phyloP scores from a whole-genome alignment of 2,113 vertebrate genomes.

The Piliocolobus tephrosceles region DNA sequence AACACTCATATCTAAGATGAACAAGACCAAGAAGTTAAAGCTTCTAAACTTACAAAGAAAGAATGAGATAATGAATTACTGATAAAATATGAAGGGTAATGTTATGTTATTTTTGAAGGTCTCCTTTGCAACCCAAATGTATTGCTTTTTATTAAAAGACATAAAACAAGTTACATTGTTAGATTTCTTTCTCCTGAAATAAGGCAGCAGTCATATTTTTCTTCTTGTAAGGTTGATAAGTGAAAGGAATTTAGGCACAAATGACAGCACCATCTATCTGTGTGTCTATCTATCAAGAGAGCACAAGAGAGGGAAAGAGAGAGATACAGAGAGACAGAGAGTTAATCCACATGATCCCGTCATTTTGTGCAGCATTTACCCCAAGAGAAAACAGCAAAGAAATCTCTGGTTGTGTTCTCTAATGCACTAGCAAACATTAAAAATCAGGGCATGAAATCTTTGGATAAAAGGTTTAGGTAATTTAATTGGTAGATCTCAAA shows the following conservation, averaged over 20 bases:
- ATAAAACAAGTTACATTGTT: neutral
- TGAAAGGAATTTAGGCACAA: neutral
- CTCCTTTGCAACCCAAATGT: neutral
- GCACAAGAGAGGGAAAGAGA: neutral
- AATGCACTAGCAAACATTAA: neutral
- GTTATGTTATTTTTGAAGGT: neutral
- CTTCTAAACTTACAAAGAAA: neutral
- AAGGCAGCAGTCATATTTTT: neutral
- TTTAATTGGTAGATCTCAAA: slow-evolving; percentile 4
- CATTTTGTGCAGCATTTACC: neutral
- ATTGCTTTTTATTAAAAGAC: neutral
- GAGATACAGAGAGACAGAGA: neutral
- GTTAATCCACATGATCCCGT: neutral
- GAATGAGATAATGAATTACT: neutral
- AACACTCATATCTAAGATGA: neutral
- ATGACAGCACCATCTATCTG: neutral
- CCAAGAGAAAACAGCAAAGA: neutral
- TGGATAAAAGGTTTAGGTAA: neutral
- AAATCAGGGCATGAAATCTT: slow-evolving; percentile 7
- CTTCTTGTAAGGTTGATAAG: neutral
- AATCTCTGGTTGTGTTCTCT: neutral
- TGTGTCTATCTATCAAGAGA: neutral
- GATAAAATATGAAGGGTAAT: neutral
- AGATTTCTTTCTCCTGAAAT: neutral
- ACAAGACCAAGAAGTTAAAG: neutral